Evolutionary conservation across 2,888 invertebrate genomes (phyloP).

Genomic region (Cryptophagus acutangulus): DNA sequence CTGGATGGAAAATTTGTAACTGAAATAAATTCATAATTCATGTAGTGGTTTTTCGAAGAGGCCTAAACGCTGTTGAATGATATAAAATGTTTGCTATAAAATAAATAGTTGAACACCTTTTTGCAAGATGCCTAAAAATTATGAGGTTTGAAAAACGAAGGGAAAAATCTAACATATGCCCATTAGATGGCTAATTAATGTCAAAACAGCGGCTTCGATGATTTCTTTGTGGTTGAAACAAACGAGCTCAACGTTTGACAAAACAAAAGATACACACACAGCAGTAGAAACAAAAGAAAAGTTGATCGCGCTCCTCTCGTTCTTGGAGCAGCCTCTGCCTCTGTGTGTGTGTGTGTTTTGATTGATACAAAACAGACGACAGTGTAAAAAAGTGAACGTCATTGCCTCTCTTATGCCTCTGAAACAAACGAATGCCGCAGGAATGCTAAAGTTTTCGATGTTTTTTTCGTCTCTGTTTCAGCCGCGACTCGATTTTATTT

Average conservation of each 20-base stretch:
- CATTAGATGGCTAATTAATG: constrained; percentile 45
- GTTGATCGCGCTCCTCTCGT: too few relatives aligned
- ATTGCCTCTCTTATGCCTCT: too few relatives aligned
- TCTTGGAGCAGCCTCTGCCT: too few relatives aligned
- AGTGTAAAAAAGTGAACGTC: constrained; percentile 42
- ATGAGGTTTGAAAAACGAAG: constrained; percentile 25
- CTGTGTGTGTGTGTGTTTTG: constrained; percentile 40
- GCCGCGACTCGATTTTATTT: constrained; percentile 34
- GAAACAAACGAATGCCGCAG: constrained; percentile 43
- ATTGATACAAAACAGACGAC: constrained; percentile 47
- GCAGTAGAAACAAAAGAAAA: too few relatives aligned
- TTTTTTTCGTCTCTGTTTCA: too few relatives aligned
- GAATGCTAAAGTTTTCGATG: constrained; percentile 40
- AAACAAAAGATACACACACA: constrained; percentile 37
- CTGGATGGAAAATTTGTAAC: too few relatives aligned
- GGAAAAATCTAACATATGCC: constrained; percentile 44
- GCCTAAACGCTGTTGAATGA: constrained; percentile 19
- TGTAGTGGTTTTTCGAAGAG: too few relatives aligned
- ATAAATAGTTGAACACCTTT: constrained; percentile 23
- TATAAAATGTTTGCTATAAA: constrained; percentile 22
- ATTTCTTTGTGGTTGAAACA: constrained; percentile 42
- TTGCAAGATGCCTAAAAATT: constrained; percentile 28
- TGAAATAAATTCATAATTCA: too few relatives aligned
- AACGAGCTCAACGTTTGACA: constrained; percentile 38
- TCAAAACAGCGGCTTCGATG: constrained; percentile 44